Conservation (phyloP, 1,140 invertebrate genomes). For the Pollicipes pollicipes region DNA sequence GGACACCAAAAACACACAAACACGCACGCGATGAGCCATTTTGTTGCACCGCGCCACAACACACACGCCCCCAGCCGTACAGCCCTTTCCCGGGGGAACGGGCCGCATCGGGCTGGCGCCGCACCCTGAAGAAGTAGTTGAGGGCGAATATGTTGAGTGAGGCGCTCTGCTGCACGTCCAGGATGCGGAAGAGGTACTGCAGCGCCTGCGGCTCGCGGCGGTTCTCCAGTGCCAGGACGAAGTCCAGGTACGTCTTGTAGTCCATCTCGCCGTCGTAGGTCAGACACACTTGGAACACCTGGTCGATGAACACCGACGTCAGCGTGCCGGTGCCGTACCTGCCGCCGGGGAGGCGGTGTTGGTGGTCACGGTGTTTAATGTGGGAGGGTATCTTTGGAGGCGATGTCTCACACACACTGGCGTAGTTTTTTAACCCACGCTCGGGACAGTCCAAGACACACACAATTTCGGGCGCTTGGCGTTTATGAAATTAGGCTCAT, state of each 20-base stretch:
- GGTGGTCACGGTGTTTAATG: constrained; percentile 20
- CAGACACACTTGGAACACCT: constrained; percentile 85
- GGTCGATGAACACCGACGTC: constrained; percentile 76
- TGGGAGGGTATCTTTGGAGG: constrained; percentile 3
- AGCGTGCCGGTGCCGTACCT: constrained; percentile 72
- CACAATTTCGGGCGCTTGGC: too few species aligned
- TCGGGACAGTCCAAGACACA: too few species aligned
- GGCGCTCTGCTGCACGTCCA: constrained; percentile 75
- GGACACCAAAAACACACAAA: too few species aligned
- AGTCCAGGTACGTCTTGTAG: constrained; percentile 90
- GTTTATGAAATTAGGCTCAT: too few species aligned
- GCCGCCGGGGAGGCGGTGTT: too few species aligned
- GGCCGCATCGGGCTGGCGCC: too few species aligned
- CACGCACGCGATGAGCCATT: too few species aligned
- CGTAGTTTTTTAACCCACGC: too few species aligned
- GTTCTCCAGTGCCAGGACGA: constrained; percentile 85
- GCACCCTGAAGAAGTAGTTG: constrained; percentile 70
- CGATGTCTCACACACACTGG: neutral
- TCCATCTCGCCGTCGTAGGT: constrained; percentile 96
- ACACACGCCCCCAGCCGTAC: too few species aligned
- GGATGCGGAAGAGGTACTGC: constrained; percentile 76
- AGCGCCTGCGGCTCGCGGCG: constrained; percentile 73
- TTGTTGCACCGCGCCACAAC: too few species aligned
- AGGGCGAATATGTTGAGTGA: constrained; percentile 77
- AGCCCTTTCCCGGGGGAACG: too few species aligned